These are phyloP conservation scores for Hippocampus mohnikei DNA, from an alignment of 2,113 vertebrate species.

Conservation along the genomic window DNA sequence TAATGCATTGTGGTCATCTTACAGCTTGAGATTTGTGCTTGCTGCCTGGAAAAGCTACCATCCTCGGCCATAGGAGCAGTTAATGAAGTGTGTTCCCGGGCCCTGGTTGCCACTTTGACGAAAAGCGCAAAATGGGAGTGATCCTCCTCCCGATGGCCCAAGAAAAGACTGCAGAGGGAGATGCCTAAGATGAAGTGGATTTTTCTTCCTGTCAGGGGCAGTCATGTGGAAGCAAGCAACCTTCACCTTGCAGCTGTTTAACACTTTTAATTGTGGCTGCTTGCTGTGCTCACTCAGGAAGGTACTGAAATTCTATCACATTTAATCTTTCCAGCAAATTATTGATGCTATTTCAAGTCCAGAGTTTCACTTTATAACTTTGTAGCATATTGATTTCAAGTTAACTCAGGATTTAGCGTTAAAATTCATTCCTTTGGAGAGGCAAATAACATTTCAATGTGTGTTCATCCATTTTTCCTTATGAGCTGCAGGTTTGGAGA, in stretches of 20 bases:
- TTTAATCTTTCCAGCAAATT: constrained; percentile 29
- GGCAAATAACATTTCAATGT: constrained; percentile 10
- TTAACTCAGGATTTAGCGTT: constrained; percentile 34
- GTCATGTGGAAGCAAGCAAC: constrained; percentile 43
- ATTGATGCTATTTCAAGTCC: constrained; percentile 31
- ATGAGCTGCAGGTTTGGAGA: background rate
- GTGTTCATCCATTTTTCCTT: background rate
- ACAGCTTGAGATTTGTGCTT: constrained; percentile 56
- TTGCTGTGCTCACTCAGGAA: constrained; percentile 23
- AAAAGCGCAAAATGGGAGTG: constrained; percentile 41
- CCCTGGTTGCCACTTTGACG: constrained; percentile 60
- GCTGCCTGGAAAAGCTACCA: constrained; percentile 60
- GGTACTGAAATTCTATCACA: constrained; percentile 23
- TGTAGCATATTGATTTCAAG: constrained; percentile 20
- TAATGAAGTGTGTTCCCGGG: constrained; percentile 67
- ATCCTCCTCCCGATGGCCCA: constrained; percentile 33
- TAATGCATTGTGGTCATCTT: constrained; percentile 62
- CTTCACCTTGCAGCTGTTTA: constrained; percentile 56
- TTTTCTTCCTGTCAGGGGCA: constrained; percentile 49
- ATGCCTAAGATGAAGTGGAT: constrained; percentile 40
- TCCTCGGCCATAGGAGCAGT: constrained; percentile 58
- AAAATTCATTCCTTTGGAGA: constrained; percentile 36
- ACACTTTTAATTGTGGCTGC: constrained; percentile 47
- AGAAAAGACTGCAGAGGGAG: constrained; percentile 36
- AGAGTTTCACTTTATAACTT: constrained; percentile 9